Evolutionary conservation across 2,888 invertebrate genomes (phyloP), one percentile per base, ranked within the genome.

Genomic region (Pantelozetes paolii): DNA sequence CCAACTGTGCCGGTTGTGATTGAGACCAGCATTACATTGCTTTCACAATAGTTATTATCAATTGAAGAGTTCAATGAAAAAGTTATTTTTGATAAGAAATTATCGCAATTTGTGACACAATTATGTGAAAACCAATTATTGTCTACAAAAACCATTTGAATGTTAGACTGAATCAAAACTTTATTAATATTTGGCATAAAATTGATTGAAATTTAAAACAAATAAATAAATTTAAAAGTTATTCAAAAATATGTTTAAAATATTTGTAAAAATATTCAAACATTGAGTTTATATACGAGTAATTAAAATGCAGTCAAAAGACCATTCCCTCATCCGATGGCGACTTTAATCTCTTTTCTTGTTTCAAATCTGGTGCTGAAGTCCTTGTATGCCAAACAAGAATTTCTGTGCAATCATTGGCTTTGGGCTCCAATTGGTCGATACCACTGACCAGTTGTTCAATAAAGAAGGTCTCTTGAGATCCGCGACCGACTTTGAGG

Each of bases 311-410:
- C 15, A 2, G 13, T 20, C 42, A 67, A n/a, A 67, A 42, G 11
- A 20, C 40, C 8, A 67, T 40, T 8, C 67, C 67, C 11, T 67
- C 1, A 67, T 67, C 13, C 3, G 67, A 67, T 0, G 67, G 40
- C 20, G 15, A 20, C 23, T 80, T 77, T 50, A 88, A 80, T 79
- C 86, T 81, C 80, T 84, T 84, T 83, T 92, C 89, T 81, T 90
- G 85, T 79, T 86, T 86, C 73, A 96, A 85, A 67, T 88, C 88
- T 0, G 95, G 90, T 79, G 89, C 89, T 82, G 96, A 94, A 0
- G 98, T 97, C 80, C 97, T 86, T 2, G 98, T 99, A 81, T 99
- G 99, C 99, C 99, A 99, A 0, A 99, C 98, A 76, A 92, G 89
- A 80, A 88, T 87, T 84, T 94, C 92, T 0, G 91, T 90, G 80